phyloP scores from a whole-genome alignment of 1,140 invertebrate genomes.

The Lethrus apterus region DNA sequence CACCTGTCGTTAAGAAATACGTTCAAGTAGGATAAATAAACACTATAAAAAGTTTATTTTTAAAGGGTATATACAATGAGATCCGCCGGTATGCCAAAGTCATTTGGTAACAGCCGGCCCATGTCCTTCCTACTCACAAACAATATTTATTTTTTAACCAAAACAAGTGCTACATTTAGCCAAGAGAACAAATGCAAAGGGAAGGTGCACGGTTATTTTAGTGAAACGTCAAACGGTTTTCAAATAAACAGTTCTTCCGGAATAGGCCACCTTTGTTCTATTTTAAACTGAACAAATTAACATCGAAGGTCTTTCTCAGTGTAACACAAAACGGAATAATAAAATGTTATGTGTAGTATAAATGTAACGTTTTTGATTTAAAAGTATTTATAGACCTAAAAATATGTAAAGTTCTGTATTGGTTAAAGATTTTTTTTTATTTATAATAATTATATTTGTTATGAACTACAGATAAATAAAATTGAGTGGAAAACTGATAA shows the following conservation, averaged over 20 bases:
- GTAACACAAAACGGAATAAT: too few relatives aligned
- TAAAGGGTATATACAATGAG: constrained; percentile 13
- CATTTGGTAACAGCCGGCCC: constrained; percentile 10
- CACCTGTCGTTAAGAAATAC: constrained; percentile 14
- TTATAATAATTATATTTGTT: too few relatives aligned
- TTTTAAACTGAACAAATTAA: too few relatives aligned
- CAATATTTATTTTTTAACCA: constrained; percentile 10
- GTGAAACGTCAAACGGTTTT: constrained; percentile 10
- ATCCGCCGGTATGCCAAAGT: constrained; percentile 3
- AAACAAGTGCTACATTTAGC: constrained; percentile 10
- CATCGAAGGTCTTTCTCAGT: too few relatives aligned
- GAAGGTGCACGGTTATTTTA: constrained; percentile 12
- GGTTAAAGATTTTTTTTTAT: too few relatives aligned
- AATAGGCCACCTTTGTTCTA: constrained; percentile 7
- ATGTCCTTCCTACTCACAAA: constrained; percentile 8
- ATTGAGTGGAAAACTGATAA: too few relatives aligned
- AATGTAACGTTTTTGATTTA: too few relatives aligned
- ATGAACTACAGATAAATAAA: too few relatives aligned
- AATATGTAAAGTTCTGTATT: too few relatives aligned
- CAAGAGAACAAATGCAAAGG: constrained; percentile 8
- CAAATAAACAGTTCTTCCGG: constrained; percentile 13
- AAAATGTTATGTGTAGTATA: too few relatives aligned
- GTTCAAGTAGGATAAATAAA: constrained; percentile 10
- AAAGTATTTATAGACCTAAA: too few relatives aligned
- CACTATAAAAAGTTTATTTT: constrained; percentile 15